These are phyloP conservation scores for Saguinus imperator DNA, from an alignment of 2,113 vertebrate species.

Conservation along the genomic window DNA sequence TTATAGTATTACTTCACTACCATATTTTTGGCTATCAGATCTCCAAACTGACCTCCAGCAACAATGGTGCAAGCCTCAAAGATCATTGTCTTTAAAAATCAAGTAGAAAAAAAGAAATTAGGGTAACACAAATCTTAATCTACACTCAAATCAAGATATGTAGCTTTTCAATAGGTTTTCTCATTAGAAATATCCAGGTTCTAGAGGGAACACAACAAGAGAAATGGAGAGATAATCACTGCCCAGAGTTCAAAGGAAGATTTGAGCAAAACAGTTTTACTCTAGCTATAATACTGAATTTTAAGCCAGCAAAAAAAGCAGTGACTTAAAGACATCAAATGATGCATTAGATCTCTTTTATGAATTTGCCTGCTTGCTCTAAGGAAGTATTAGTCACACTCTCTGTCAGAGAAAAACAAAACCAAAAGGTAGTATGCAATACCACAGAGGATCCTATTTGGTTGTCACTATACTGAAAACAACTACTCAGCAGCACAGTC, in stretches of 20 bases:
- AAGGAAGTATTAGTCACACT: not conserved
- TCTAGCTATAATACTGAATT: not conserved
- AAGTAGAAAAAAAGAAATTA: not conserved
- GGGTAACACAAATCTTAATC: constrained; percentile 19
- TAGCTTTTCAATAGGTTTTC: constrained; percentile 18
- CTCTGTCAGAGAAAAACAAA: constrained; percentile 43
- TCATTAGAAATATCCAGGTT: not conserved
- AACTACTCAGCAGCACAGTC: not conserved
- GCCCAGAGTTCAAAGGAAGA: not conserved
- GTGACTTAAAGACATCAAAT: constrained; percentile 14
- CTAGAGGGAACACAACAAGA: not conserved
- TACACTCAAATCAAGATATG: not conserved
- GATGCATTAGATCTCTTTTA: not conserved
- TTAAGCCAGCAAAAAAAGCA: not conserved
- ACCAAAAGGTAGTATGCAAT: not conserved
- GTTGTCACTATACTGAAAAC: not conserved
- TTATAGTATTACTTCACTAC: not conserved
- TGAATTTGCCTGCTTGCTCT: not conserved
- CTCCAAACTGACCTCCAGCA: constrained; percentile 1
- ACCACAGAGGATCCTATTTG: not conserved
- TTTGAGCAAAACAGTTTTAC: not conserved
- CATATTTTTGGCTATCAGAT: not conserved
- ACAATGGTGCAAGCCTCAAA: not conserved
- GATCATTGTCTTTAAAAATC: constrained; percentile 34
- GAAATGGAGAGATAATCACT: not conserved